Evolutionary conservation across 1,140 invertebrate genomes (phyloP).

Genomic region (Atta colombica): DNA sequence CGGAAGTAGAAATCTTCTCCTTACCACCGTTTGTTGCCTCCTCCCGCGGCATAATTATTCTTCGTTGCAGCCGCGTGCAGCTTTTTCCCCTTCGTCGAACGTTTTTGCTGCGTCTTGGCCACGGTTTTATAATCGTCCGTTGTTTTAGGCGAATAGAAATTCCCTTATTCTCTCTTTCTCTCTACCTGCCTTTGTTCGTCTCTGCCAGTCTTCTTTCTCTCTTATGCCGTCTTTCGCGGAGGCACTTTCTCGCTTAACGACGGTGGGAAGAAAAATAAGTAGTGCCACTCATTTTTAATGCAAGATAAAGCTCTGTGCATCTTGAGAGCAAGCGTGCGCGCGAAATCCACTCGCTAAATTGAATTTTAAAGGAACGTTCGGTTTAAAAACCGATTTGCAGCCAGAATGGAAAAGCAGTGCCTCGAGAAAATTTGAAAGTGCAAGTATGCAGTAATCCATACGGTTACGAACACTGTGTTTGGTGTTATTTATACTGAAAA

Average conservation of each 20-base stretch:
- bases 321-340: slow-evolving; percentile 51
- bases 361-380: slow-evolving; percentile 61
- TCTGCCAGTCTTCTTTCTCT: slow-evolving; percentile 21
- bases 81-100: slow-evolving; percentile 21
- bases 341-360: slow-evolving; percentile 60
- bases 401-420: slow-evolving; percentile 11
- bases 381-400: slow-evolving; percentile 62
- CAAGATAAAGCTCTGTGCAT: slow-evolving; percentile 60
- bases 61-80: slow-evolving; percentile 52
- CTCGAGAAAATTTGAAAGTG: slow-evolving; percentile 20
- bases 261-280: slow-evolving; percentile 59
- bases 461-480: background rate
- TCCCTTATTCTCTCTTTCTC: background rate
- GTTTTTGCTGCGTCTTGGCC: slow-evolving; percentile 45
- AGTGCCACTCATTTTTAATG: slow-evolving; percentile 63
- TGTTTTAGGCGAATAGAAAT: slow-evolving; percentile 54
- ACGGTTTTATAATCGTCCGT: slow-evolving; percentile 58
- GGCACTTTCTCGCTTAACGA: slow-evolving; percentile 55
- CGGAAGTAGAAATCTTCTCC: slow-evolving; percentile 1
- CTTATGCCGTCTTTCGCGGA: slow-evolving; percentile 34
- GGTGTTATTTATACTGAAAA: background rate
- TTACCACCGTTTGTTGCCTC: slow-evolving; percentile 45
- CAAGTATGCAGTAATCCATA: background rate
- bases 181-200: background rate
- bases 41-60: slow-evolving; percentile 54